A percentile compares a stretch with the other conserved stretches of the same genome.
These are phyloP conservation scores for Ceratitis capitata DNA, from an alignment of 1,140 invertebrate genomes.

Conservation along the genomic window DNA sequence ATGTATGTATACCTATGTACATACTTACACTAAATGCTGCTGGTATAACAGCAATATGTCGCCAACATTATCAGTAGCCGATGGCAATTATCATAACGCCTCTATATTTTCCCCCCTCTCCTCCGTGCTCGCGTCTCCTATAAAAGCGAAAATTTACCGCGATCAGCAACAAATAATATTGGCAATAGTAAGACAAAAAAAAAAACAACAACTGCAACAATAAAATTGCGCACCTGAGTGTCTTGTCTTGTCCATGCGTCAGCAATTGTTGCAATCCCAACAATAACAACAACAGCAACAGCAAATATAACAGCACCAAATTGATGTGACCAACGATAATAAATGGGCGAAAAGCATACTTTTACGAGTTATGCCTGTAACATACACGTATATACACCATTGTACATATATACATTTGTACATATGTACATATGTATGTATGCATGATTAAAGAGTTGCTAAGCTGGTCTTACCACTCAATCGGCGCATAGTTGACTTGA, in stretches of 20 bases:
- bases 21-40: neutral
- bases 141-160: neutral
- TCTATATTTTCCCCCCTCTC: neutral
- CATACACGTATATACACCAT: neutral
- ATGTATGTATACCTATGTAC: neutral
- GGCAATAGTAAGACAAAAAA: too few relatives aligned
- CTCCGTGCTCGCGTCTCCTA: neutral
- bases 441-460: neutral
- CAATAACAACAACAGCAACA: neutral
- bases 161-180: neutral
- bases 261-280: neutral
- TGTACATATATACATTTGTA: too few relatives aligned
- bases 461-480: conserved; percentile 3
- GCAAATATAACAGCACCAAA: neutral
- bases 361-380: too few relatives aligned
- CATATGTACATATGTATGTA: too few relatives aligned
- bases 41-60: neutral
- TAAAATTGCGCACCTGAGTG: neutral
- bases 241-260: neutral
- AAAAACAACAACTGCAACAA: too few relatives aligned
- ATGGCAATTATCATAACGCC: conserved; percentile 7
- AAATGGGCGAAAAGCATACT: neutral
- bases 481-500: neutral
- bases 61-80: conserved; percentile 26
- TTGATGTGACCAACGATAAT: conserved; percentile 4